Evolutionary conservation across 2,888 invertebrate species (phyloP).

Genomic region (Diachrysia chrysitis): DNA sequence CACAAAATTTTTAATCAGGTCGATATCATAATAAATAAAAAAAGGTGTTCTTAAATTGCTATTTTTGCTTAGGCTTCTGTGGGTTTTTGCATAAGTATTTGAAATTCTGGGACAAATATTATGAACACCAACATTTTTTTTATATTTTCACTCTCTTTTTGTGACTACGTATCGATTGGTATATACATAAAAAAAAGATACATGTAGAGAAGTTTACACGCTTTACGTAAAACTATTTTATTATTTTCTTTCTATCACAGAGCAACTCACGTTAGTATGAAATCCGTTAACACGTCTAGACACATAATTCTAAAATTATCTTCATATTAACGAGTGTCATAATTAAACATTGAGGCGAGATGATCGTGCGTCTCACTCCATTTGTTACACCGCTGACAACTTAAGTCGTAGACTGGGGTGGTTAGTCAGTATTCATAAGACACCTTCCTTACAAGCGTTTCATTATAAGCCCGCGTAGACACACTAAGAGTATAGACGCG

Average conservation of each 20-base stretch:
- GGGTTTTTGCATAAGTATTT: too few species aligned
- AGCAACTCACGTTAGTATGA: constrained; percentile 25
- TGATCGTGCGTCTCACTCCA: constrained; percentile 73
- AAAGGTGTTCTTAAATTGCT: too few species aligned
- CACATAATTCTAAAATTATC: constrained; percentile 54
- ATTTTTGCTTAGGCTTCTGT: too few species aligned
- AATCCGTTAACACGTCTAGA: constrained; percentile 51
- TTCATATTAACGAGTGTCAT: constrained; percentile 57
- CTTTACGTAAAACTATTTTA: background rate
- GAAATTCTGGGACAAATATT: too few species aligned
- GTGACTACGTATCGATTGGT: too few species aligned
- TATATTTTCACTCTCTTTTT: too few species aligned
- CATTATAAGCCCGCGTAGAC: constrained; percentile 64
- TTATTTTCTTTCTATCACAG: background rate
- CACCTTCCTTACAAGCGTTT: constrained; percentile 74
- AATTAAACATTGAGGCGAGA: constrained; percentile 77
- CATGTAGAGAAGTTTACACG: too few species aligned
- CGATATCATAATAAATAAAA: too few species aligned
- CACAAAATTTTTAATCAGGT: too few species aligned
- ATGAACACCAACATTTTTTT: too few species aligned
- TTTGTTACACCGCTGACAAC: constrained; percentile 83
- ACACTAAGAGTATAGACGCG: constrained; percentile 59
- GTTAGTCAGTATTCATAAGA: constrained; percentile 86
- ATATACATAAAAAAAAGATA: too few species aligned
- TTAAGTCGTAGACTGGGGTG: constrained; percentile 77